Percentiles rank a stretch among this genome's conserved stretches.
phyloP scores from a whole-genome alignment of 2,113 vertebrate genomes.

The Pogonocichla stellata region DNA sequence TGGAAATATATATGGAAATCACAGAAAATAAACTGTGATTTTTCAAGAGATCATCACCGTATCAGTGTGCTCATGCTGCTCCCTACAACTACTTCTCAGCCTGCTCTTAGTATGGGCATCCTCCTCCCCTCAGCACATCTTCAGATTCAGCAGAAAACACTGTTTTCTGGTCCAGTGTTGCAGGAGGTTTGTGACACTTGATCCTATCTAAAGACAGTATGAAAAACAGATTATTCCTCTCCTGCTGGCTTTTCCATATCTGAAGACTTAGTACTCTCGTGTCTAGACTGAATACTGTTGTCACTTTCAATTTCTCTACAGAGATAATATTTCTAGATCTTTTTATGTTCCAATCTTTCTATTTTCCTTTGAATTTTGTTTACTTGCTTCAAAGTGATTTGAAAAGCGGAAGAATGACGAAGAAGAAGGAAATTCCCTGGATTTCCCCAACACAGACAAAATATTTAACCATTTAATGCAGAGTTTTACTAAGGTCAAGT shows the following conservation, averaged over 20 bases:
- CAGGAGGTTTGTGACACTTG: neutral
- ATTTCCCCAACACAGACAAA: neutral
- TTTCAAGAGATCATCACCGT: neutral
- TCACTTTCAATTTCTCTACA: neutral
- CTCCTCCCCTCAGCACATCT: neutral
- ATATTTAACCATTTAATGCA: neutral
- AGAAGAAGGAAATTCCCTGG: neutral
- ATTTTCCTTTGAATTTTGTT: neutral
- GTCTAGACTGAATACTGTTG: neutral
- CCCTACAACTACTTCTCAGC: neutral
- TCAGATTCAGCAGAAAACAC: neutral
- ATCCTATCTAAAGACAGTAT: neutral
- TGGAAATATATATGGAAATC: neutral
- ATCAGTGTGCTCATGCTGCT: neutral
- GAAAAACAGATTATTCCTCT: neutral
- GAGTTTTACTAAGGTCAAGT: neutral
- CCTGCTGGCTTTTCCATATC: neutral
- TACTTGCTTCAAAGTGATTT: neutral
- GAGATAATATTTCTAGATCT: neutral
- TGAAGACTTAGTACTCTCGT: neutral
- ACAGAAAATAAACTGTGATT: neutral
- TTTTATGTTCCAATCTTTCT: neutral
- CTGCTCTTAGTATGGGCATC: accelerated
- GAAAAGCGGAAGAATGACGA: neutral
- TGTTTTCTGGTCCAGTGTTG: accelerated